Evolutionary conservation across 2,797 vertebrate species (phyloP).

Genomic region (Cynopterus sphinx): DNA sequence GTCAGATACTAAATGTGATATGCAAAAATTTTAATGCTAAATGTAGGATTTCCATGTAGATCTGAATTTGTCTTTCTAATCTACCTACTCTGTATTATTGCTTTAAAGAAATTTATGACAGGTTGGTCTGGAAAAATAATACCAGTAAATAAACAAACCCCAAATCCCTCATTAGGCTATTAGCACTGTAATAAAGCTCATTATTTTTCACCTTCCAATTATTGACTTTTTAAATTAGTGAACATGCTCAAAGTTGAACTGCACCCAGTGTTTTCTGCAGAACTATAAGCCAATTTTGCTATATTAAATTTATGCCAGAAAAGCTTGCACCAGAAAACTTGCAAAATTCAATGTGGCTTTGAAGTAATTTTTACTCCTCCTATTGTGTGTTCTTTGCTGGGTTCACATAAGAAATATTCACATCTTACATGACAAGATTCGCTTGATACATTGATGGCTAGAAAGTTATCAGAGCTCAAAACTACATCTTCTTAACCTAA

Average conservation of each 20-base stretch:
- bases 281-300: slow-evolving; percentile 75
- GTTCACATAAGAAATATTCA: slow-evolving; percentile 60
- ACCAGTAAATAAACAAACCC: slow-evolving; percentile 23
- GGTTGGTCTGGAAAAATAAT: slow-evolving; percentile 46
- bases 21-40: background rate
- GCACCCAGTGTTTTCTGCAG: slow-evolving; percentile 63
- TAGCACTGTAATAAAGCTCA: slow-evolving; percentile 44
- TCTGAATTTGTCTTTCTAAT: background rate
- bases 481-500: slow-evolving; percentile 11
- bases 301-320: slow-evolving; percentile 63
- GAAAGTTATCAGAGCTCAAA: slow-evolving; percentile 18
- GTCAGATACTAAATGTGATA: background rate
- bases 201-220: slow-evolving; percentile 68
- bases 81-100: background rate
- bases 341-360: slow-evolving; percentile 72
- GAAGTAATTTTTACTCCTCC: slow-evolving; percentile 62
- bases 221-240: slow-evolving; percentile 71
- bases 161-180: slow-evolving; percentile 53
- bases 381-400: slow-evolving; percentile 59
- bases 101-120: slow-evolving; percentile 54
- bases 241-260: slow-evolving; percentile 71
- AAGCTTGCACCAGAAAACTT: slow-evolving; percentile 64
- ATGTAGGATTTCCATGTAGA: background rate
- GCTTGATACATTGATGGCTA: background rate
- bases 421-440: slow-evolving; percentile 68